Base-by-base conservation (phyloP, 2,113 vertebrate genomes). In the Nerophis ophidion region DNA sequence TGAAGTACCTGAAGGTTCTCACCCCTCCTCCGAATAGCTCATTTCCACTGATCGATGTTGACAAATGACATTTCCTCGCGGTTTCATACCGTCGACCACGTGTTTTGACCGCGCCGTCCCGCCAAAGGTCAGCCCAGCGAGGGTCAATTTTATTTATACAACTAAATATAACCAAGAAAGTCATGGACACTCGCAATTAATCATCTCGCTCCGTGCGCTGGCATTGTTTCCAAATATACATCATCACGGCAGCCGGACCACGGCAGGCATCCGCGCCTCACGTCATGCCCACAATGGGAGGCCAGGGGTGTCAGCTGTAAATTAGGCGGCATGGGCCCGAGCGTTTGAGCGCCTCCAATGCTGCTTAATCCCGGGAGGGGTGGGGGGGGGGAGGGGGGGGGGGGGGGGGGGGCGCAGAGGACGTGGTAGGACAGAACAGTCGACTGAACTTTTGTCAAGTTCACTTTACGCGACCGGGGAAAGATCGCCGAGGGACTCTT, bases 151-250 rank as follows among this genome's bases (percentile, higher is more conserved):
- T 71, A 13, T 70, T 72, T 72, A 77, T 74, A 36, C 45, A 60
- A 76, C 46, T 48, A 35, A 47, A 74, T 77, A 72, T 33, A 53
- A 73, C 81, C 49, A 81, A 85, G 71, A 83, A 74, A 71, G 76
- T 81, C 70, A 55, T 71, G 76, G 83, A 79, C 76, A 68, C 61
- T 64, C 54, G 76, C 78, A 79, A 86, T 84, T 63, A 82, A 78
- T 82, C 74, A 78, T 70, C 53, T 44, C 11, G 5, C 65, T 58
- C 77, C 70, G 60, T 66, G 64, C 68, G 40, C 38, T 14, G 64
- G 70, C 68, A 84, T 78, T 78, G 81, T 85, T 82, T 87, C 85
- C 77, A 84, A 76, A 74, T 87, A 70, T 81, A 82, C 74, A 2
- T 26, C 77, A 44, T 0, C 26, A 66, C 66, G 64, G 63, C 59